phyloP scores from a whole-genome alignment of 1,140 invertebrate genomes.

The Drosophila simulans region DNA sequence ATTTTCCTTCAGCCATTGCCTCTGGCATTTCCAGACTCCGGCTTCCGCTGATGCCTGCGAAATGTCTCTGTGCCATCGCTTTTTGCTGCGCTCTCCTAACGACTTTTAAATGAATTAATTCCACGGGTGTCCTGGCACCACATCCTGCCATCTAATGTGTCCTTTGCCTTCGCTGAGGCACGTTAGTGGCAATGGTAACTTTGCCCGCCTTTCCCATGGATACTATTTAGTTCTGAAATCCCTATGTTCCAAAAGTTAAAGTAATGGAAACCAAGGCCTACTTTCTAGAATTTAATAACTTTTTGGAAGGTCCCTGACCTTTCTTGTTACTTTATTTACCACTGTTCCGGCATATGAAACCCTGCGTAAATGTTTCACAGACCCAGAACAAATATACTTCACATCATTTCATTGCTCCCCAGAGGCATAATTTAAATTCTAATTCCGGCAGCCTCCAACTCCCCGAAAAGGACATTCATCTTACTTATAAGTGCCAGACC shows the following conservation, averaged over 20 bases:
- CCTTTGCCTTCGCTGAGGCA: constrained; percentile 12
- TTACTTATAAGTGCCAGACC: constrained; percentile 72
- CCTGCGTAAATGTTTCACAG: constrained; percentile 8
- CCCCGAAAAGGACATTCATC: constrained; percentile 62
- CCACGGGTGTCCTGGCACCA: constrained; percentile 24
- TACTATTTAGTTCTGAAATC: neutral
- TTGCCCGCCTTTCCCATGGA: neutral
- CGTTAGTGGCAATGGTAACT: constrained; percentile 1
- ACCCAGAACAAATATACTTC: constrained; percentile 26
- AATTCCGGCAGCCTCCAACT: constrained; percentile 48
- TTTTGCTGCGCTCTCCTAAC: constrained; percentile 54
- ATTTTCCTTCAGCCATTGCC: constrained; percentile 37
- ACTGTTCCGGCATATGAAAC: constrained; percentile 10
- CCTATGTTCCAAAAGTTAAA: too few species aligned
- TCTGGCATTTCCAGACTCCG: constrained; percentile 41
- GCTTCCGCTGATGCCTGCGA: constrained; percentile 45
- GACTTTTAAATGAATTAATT: constrained; percentile 83
- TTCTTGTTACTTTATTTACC: constrained; percentile 37
- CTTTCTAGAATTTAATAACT: constrained; percentile 11
- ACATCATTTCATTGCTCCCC: constrained; percentile 38
- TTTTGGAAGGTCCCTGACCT: constrained; percentile 31
- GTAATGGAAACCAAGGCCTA: neutral
- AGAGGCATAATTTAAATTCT: constrained; percentile 77
- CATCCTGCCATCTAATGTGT: constrained; percentile 41
- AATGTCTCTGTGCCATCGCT: constrained; percentile 32